phyloP scores from a whole-genome alignment of 1,140 invertebrate species.

The Meloidogyne hapla region DNA sequence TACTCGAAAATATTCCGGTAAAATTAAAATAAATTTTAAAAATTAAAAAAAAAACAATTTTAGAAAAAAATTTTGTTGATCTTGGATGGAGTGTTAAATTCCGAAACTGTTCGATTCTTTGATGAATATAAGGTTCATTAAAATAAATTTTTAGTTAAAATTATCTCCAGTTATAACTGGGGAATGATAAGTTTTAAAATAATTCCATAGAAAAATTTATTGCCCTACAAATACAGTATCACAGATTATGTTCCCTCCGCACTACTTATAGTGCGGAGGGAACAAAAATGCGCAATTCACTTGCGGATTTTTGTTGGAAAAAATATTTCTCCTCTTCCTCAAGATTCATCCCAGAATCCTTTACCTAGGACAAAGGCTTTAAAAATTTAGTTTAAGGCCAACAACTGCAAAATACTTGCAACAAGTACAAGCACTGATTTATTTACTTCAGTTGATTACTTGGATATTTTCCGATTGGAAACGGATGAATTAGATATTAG shows the following conservation, averaged over 20 bases:
- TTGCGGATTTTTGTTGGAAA: too few relatives aligned
- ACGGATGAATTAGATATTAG: neutral
- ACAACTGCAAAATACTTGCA: conserved; percentile 23
- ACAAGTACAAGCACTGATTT: conserved; percentile 14
- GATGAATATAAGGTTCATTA: conserved; percentile 5
- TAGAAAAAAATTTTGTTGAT: conserved; percentile 18
- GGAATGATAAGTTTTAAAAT: too few relatives aligned
- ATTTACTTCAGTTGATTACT: neutral
- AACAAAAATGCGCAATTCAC: too few relatives aligned
- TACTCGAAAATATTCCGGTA: neutral
- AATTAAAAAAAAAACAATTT: neutral
- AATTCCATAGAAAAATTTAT: too few relatives aligned
- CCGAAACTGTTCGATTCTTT: conserved; percentile 16
- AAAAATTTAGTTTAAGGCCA: neutral
- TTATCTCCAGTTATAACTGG: too few relatives aligned
- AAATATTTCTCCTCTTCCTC: too few relatives aligned
- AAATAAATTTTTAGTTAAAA: neutral
- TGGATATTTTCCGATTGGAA: neutral
- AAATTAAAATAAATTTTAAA: too few relatives aligned
- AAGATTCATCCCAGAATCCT: too few relatives aligned
- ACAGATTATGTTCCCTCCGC: too few relatives aligned
- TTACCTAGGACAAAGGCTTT: too few relatives aligned
- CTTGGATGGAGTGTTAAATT: conserved; percentile 19
- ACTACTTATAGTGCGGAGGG: too few relatives aligned
- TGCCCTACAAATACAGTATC: too few relatives aligned